phyloP scores from a whole-genome alignment of 2,888 invertebrate genomes.

The Drosophila pegasa region DNA sequence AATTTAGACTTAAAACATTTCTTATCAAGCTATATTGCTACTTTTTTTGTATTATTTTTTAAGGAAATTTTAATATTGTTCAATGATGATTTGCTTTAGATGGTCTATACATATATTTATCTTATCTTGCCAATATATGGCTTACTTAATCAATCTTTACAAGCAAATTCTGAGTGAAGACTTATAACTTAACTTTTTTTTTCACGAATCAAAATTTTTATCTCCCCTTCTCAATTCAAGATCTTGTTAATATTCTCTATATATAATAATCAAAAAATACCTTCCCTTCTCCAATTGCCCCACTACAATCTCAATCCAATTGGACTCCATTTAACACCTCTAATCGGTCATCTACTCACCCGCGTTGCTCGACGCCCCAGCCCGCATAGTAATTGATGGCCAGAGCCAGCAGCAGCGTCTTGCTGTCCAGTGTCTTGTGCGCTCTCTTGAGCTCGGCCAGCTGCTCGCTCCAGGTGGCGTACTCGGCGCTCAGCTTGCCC shows the following conservation, averaged over 20 bases:
- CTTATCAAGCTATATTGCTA: too few species aligned
- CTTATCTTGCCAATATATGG: too few species aligned
- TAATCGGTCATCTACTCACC: conserved; percentile 81
- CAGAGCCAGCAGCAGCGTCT: conserved; percentile 80
- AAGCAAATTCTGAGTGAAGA: too few species aligned
- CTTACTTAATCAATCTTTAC: too few species aligned
- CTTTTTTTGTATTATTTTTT: too few species aligned
- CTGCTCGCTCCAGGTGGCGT: conserved; percentile 93
- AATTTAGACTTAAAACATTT: too few species aligned
- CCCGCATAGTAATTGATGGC: conserved; percentile 82
- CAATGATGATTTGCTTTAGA: too few species aligned
- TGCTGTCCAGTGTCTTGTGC: conserved; percentile 82
- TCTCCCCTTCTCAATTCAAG: not conserved
- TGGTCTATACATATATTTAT: too few species aligned
- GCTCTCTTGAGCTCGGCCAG: conserved; percentile 84
- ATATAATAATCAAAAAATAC: not conserved
- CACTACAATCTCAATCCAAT: not conserved
- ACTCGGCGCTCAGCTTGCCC: conserved; percentile 94
- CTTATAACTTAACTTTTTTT: too few species aligned
- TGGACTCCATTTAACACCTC: not conserved
- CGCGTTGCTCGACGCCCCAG: conserved; percentile 81
- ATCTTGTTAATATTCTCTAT: not conserved
- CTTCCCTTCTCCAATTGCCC: not conserved
- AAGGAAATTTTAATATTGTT: too few species aligned
- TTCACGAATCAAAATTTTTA: too few species aligned